Base-by-base conservation (phyloP, 2,888 invertebrate species). In the Agonum fuliginosum region DNA sequence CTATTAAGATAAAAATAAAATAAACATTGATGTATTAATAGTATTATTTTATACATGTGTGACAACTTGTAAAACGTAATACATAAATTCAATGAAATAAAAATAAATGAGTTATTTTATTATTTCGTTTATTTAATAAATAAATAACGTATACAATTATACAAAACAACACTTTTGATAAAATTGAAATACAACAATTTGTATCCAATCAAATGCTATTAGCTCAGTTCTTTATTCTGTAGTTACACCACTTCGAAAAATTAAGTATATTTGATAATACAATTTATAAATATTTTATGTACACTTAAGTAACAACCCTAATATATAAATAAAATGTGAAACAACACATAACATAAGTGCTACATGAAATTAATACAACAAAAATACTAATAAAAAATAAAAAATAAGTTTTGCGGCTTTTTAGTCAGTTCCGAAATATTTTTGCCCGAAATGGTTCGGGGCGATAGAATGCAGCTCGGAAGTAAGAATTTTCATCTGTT, bases 371-470 rank as follows among this genome's bases (percentile, higher is more conserved):
- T 30, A 67, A 67, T 70, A 46, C 46, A 19, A 70, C 1, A 10
- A 70, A 70, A 70, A 70, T 70, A 70, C 70, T 70, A 41, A 43
- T 22, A 67, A 46, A 43, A 70, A 48, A 71, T 54, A 24, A 54
- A 12, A 54, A 14, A 54, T 43, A 22, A 22, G n/a, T n/a, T n/a
- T n/a, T 27, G 22, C 10, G 20, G 12, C 30, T 3, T 4, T 19
- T 77, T 70, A 99, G 89, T 98, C 98, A 76, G 99, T 99, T 81
- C 99, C 99, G 88, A 99, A 99, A 88, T 99, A 99, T 87, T 97
- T 98, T 87, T 96, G 96, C 70, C 99, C 98, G 88, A 99, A 99
- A 87, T 99, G 98, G 88, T 97, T 97, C 5, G 99, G 99, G 5
- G 98, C 97, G 1, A 97, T 94, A 0, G 94, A 94, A 86, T 98